Evolutionary conservation across 53 echinoderm and acorn worm genomes (phyloP).

Genomic region (Holothuria scabra): DNA sequence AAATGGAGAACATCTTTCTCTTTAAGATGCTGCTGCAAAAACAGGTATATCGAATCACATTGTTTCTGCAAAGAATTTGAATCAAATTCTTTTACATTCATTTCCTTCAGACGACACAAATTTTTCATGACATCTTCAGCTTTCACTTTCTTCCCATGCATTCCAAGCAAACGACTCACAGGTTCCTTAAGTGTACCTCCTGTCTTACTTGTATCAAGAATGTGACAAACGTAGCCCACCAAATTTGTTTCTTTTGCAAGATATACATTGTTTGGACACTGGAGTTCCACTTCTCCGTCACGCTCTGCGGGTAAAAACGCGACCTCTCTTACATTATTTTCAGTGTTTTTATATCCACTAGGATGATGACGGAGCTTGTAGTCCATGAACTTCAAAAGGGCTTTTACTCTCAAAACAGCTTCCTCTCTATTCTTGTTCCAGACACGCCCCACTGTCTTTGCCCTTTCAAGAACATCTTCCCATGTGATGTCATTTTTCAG

Average conservation of each 20-base stretch:
- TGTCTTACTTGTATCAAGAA: neutral
- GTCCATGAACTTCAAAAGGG: neutral
- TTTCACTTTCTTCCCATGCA: neutral
- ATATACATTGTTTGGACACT: neutral
- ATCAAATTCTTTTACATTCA: neutral
- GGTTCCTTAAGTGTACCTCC: neutral
- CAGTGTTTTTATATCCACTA: neutral
- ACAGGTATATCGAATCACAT: constrained; percentile 3
- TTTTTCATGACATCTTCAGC: neutral
- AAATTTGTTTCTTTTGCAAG: neutral
- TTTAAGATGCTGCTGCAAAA: neutral
- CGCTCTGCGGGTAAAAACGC: constrained; percentile 2
- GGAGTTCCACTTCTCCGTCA: neutral
- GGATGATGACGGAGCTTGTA: neutral
- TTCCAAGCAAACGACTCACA: constrained; percentile 10
- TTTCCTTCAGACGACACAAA: neutral
- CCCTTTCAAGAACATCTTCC: constrained; percentile 14
- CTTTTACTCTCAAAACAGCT: neutral
- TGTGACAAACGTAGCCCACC: constrained; percentile 13
- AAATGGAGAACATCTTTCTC: neutral
- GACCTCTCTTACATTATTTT: neutral
- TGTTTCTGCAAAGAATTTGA: neutral
- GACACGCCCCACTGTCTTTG: neutral
- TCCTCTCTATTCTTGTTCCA: neutral
- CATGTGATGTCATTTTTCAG: neutral